Conservation (phyloP, 2,888 invertebrate genomes). For the Ophion ellenae region DNA sequence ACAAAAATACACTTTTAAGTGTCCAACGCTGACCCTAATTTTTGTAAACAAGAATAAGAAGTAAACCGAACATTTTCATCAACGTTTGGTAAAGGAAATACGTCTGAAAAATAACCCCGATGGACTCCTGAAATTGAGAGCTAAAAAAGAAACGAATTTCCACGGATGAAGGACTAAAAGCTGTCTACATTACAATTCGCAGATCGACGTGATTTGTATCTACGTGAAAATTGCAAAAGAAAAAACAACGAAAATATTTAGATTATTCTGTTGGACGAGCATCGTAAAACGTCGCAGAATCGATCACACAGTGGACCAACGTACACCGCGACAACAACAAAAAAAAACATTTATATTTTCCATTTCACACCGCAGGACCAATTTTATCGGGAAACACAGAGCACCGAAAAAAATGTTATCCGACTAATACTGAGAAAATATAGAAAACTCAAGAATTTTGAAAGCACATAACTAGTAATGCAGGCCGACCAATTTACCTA, state of each 20-base stretch:
- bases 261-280: not conserved
- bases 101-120: not conserved
- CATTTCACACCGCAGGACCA: conserved; percentile 29
- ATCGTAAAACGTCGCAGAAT: not conserved
- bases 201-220: not conserved
- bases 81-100: not conserved
- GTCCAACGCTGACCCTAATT: not conserved
- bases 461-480: not conserved
- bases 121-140: not conserved
- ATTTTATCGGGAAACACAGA: not conserved
- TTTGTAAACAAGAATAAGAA: not conserved
- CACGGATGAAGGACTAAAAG: too few relatives aligned
- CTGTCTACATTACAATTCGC: not conserved
- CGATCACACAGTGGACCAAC: conserved; percentile 32
- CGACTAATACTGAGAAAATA: conserved; percentile 26
- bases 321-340: conserved; percentile 8
- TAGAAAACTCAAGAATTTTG: conserved; percentile 35
- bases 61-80: not conserved
- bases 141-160: not conserved
- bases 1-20: not conserved
- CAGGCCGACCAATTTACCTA: conserved; percentile 24
- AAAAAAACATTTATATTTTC: conserved; percentile 6
- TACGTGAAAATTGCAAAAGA: not conserved
- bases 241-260: not conserved
- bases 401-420: conserved; percentile 1